Evolutionary conservation across 2,797 vertebrate species (phyloP).

Genomic region (Pteronotus mesoamericanus): DNA sequence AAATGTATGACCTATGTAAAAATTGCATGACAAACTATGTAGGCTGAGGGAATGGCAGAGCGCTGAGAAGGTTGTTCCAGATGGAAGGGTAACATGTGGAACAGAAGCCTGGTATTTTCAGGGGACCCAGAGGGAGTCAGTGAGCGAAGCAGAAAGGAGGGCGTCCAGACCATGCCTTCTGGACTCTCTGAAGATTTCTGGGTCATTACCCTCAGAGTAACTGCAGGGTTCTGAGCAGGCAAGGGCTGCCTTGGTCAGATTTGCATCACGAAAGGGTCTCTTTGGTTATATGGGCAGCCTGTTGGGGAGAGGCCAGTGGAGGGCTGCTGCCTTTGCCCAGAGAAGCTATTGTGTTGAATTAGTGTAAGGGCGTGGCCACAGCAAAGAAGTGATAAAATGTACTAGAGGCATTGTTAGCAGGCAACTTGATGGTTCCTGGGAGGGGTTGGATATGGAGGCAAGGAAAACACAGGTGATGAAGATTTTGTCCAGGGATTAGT

Average conservation of each 20-base stretch:
- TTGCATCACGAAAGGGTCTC: rapidly evolving
- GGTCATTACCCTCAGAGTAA: neutral
- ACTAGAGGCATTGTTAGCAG: neutral
- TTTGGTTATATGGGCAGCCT: neutral
- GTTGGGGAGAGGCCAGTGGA: neutral
- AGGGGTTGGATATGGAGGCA: too few species aligned
- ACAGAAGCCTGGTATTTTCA: neutral
- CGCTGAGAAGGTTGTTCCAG: neutral
- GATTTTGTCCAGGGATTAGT: neutral
- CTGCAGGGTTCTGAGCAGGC: neutral
- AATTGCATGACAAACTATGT: neutral
- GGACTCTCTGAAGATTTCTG: neutral
- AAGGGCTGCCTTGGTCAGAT: neutral
- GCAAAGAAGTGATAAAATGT: neutral
- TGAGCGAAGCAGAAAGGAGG: neutral
- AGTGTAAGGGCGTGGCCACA: neutral
- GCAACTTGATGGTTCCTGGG: neutral
- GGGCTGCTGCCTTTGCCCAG: neutral
- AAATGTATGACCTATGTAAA: neutral
- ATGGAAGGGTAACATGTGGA: neutral
- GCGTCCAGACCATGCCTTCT: neutral
- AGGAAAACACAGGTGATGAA: neutral
- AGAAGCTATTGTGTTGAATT: too few species aligned
- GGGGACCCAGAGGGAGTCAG: neutral
- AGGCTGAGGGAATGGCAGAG: neutral